Evolutionary conservation across 2,888 invertebrate genomes (phyloP).

Genomic region (Xanthorhoe designata): DNA sequence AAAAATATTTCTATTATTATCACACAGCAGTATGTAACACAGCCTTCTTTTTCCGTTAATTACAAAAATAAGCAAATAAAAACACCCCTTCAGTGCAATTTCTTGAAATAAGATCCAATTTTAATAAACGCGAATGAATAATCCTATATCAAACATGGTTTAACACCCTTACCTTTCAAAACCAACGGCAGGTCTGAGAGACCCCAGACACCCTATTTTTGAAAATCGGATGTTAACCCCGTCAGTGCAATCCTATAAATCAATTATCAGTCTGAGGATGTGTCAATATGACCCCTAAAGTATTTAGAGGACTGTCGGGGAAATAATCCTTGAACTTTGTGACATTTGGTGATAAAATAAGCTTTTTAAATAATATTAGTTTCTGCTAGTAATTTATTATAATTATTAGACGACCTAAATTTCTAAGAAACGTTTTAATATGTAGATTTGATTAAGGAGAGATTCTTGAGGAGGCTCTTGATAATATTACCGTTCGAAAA

Average conservation of each 20-base stretch:
- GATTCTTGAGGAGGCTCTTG: no score
- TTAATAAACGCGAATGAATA: slow-evolving; percentile 26
- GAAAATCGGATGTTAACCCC: slow-evolving; percentile 19
- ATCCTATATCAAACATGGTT: slow-evolving; percentile 32
- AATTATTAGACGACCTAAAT: neutral
- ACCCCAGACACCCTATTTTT: slow-evolving; percentile 46
- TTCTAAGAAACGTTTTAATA: no score
- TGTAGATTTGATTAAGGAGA: no score
- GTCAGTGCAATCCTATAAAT: slow-evolving; percentile 61
- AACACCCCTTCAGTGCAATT: slow-evolving; percentile 34
- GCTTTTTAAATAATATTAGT: neutral
- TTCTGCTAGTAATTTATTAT: neutral
- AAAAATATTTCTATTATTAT: no score
- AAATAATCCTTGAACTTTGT: slow-evolving; percentile 9
- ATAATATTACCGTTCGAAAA: no score
- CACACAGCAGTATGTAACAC: no score
- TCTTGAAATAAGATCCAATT: slow-evolving; percentile 21
- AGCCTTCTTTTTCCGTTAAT: neutral
- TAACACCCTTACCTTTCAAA: slow-evolving; percentile 39
- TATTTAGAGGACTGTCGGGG: slow-evolving; percentile 30
- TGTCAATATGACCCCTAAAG: slow-evolving; percentile 66
- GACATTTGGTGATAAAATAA: neutral
- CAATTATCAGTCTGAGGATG: slow-evolving; percentile 62
- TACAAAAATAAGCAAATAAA: neutral
- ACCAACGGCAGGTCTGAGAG: slow-evolving; percentile 34